These are phyloP conservation scores for Ailurus styani DNA, from an alignment of 2,113 vertebrate genomes.

Conservation along the genomic window DNA sequence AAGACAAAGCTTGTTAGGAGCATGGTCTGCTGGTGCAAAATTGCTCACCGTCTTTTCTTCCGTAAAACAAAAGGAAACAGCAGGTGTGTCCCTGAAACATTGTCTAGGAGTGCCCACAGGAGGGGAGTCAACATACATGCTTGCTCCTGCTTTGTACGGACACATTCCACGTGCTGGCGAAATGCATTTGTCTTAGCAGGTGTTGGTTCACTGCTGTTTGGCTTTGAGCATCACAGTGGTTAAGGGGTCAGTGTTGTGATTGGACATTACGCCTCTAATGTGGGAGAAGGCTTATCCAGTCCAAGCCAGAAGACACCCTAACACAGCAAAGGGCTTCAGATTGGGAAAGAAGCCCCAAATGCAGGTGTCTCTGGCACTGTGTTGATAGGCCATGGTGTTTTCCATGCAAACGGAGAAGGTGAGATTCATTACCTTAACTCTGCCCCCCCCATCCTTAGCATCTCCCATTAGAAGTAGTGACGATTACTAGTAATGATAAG, in stretches of 20 bases:
- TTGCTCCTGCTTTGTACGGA: not conserved
- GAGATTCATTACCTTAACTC: no score
- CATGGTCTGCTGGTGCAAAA: not conserved
- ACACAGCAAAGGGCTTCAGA: not conserved
- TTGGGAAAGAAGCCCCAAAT: rapidly evolving
- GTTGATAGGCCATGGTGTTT: rapidly evolving
- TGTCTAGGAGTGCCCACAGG: rapidly evolving
- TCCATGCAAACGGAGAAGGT: not conserved
- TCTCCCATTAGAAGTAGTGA: not conserved
- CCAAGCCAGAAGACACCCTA: not conserved
- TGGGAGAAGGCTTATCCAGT: not conserved
- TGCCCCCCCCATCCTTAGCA: rapidly evolving
- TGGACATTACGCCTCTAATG: rapidly evolving
- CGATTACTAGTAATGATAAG: not conserved
- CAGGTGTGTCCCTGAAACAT: not conserved
- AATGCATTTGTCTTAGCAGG: rapidly evolving
- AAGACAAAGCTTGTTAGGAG: not conserved
- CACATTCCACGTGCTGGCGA: not conserved
- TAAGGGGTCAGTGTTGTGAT: rapidly evolving
- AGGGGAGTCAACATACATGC: rapidly evolving
- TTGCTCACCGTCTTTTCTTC: not conserved
- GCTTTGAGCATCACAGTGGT: rapidly evolving
- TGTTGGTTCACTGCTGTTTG: rapidly evolving
- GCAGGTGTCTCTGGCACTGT: not conserved
- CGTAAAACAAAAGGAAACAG: not conserved